Evolutionary conservation across 2,797 vertebrate species (phyloP), one percentile per base, ranked within the genome.

Genomic region (Acanthurus tractus): DNA sequence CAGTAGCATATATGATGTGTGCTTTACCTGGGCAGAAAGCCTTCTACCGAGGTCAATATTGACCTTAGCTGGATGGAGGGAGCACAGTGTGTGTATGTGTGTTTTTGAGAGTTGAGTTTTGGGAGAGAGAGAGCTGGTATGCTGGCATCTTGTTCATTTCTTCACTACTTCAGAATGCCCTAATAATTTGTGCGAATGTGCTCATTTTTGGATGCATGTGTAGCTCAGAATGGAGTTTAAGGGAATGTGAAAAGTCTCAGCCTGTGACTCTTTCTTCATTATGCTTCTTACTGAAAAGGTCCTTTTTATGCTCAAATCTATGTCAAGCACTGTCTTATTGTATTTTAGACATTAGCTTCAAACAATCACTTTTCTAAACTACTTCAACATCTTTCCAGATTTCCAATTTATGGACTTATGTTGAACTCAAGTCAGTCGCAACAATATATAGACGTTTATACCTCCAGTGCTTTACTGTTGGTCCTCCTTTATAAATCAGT

Each of bases 41-140:
- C 56, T 80, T 74, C 76, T 70, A 58, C 74, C 79, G 70, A 83
- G 82, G 93, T 94, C 89, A 93, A 93, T 93, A 93, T 94, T 94
- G 90, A 94, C 89, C 45, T 46, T 83, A 80, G 82, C 62, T 80
- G 78, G 74, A 81, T 58, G 58, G 64, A 5, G 59, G 29, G 25
- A 77, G 83, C 45, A 75, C 58, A 61, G 70, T 63, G 68, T 15
- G 49, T 55, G 50, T 62, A 74, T 23, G 70, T 63, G 68, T 17
- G 17, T 44, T 8, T 57, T 1, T 75, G 49, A 10, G 34, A 52
- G 58, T 69, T 66, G 71, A 45, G 48, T 46, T 58, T 73, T 20
- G 76, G 58, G 67, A 74, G 50, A 64, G 70, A 70, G 56, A 77
- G 79, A 86, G 69, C 82, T 75, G 74, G 52, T 65, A 42, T 81